Evolutionary conservation across 2,888 invertebrate species (phyloP).

Genomic region (Hyposoter didymator): DNA sequence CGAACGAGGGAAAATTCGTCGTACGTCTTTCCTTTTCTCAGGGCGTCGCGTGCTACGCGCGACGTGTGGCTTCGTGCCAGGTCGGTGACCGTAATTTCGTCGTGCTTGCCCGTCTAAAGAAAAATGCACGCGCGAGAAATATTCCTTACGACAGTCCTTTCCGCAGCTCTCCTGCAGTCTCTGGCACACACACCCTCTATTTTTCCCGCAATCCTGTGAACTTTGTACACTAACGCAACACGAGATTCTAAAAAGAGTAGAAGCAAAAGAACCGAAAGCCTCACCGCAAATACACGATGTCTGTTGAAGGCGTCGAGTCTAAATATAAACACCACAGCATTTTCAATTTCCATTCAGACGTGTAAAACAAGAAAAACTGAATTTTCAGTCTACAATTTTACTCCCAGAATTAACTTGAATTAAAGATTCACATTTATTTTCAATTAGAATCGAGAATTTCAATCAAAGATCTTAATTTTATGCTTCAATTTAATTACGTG

Average conservation of each 20-base stretch:
- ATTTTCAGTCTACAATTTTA: neutral
- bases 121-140: slow-evolving; percentile 70
- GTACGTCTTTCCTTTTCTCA: slow-evolving; percentile 59
- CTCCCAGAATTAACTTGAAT: neutral
- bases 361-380: neutral
- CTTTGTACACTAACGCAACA: slow-evolving; percentile 47
- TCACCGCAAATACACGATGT: slow-evolving; percentile 3
- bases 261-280: slow-evolving; percentile 12
- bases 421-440: neutral
- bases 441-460: neutral
- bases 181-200: slow-evolving; percentile 35
- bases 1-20: slow-evolving; percentile 58
- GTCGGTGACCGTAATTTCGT: slow-evolving; percentile 70
- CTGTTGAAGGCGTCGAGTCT: neutral
- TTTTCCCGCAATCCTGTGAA: slow-evolving; percentile 36
- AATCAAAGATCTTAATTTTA: neutral
- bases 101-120: slow-evolving; percentile 65
- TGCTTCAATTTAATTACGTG: neutral
- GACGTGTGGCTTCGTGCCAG: slow-evolving; percentile 71
- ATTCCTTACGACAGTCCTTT: slow-evolving; percentile 70
- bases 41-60: slow-evolving; percentile 61
- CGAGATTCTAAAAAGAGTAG: slow-evolving; percentile 26
- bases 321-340: neutral
- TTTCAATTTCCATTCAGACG: neutral
- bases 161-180: slow-evolving; percentile 62